These are phyloP conservation scores for Ectemnius cavifrons DNA, from an alignment of 2,888 invertebrate species.

Conservation along the genomic window DNA sequence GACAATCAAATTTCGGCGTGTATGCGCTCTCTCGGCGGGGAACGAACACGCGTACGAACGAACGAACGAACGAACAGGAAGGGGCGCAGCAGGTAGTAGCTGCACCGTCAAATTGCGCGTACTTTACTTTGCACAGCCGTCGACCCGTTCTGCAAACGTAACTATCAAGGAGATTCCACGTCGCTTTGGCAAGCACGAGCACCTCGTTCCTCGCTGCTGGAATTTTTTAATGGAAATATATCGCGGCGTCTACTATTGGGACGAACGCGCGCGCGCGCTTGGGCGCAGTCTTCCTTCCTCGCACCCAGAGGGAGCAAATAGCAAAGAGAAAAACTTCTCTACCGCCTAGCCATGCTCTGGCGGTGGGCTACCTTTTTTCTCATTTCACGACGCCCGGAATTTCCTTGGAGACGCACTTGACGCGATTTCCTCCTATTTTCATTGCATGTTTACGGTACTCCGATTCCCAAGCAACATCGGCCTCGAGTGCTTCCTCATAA, in stretches of 20 bases:
- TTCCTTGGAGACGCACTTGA: slow-evolving; percentile 6
- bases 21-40: not conserved
- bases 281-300: not conserved
- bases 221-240: slow-evolving; percentile 12
- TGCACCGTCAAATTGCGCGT: slow-evolving; percentile 7
- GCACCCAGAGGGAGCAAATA: too few relatives aligned
- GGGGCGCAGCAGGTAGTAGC: not conserved
- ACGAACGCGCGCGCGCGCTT: not conserved
- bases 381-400: not conserved
- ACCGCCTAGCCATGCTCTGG: not conserved
- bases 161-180: slow-evolving; percentile 5
- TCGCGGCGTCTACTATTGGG: slow-evolving; percentile 3
- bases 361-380: not conserved
- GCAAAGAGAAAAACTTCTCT: not conserved
- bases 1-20: not conserved
- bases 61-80: not conserved
- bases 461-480: not conserved
- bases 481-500: not conserved
- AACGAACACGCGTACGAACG: too few relatives aligned
- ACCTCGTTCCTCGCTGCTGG: not conserved
- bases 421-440: slow-evolving; percentile 6
- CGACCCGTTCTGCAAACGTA: slow-evolving; percentile 3
- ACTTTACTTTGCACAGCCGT: slow-evolving; percentile 3
- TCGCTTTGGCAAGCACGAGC: not conserved
- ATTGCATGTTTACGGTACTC: not conserved